Evolutionary conservation across 2,888 invertebrate genomes (phyloP), one percentile per base, ranked within the genome.

Genomic region (Apamea sordens): DNA sequence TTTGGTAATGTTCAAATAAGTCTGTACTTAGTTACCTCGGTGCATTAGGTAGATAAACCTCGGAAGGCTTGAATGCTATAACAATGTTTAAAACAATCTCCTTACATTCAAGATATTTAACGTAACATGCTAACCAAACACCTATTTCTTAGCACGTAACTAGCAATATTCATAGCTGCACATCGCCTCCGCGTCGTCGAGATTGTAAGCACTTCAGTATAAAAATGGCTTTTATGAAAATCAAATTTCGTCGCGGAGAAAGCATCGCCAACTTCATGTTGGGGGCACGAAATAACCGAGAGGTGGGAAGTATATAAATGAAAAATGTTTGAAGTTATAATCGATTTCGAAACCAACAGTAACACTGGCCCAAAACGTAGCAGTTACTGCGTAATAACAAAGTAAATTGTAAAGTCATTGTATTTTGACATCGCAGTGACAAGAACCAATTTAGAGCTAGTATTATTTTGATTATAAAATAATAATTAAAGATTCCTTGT

Each of bases 191-290:
- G 47, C 67, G 36, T 69, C 83, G n/a, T 53, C n/a, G 77, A 79
- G 36, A 71, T 79, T 65, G 74, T 79, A 85, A 85, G 82, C 82
- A 80, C 88, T 81, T 81, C 61, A 63, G 63, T 75, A 82, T 81
- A 85, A 85, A 87, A 89, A 86, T 87, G 82, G 84, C 80, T 90
- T 89, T 86, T 87, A 86, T 87, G 85, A 85, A 91, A 90, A 91
- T 91, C 88, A 85, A 90, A 91, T 91, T 90, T 87, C 86, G 78
- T 80, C 80, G 83, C 76, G 74, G 76, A 75, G 82, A 78, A 79
- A 83, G 78, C 83, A 82, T 82, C 84, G 73, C 78, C 74, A 81
- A 80, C 82, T 82, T 77, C 69, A 75, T 68, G 56, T 79, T 75
- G 63, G 69, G 47, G 68, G 13, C 78, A 72, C 74, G 63, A 77